Conservation (phyloP, 1,140 invertebrate genomes). For the Diorhabda carinulata region DNA sequence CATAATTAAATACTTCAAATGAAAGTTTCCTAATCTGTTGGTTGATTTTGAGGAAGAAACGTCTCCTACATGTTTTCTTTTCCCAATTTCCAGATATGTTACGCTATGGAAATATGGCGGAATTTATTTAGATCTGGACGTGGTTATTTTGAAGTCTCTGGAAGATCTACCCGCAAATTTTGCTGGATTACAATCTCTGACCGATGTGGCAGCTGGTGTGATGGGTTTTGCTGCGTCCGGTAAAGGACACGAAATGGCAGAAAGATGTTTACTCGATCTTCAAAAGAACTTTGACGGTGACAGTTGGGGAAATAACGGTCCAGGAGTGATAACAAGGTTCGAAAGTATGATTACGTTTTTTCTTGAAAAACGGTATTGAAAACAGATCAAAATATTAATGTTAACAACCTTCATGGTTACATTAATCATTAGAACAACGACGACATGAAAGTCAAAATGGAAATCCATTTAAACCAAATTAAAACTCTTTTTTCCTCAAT, state of each 20-base stretch:
- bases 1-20: no score
- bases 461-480: not conserved
- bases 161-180: constrained; percentile 58
- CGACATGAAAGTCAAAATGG: no score
- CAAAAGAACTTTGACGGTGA: constrained; percentile 57
- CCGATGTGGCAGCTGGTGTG: constrained; percentile 61
- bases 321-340: constrained; percentile 64
- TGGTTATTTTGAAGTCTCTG: constrained; percentile 63
- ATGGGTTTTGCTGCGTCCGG: constrained; percentile 53
- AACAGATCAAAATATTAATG: constrained; percentile 34
- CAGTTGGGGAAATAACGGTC: constrained; percentile 70
- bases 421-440: no score
- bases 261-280: constrained; percentile 57
- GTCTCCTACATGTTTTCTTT: not conserved
- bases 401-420: no score
- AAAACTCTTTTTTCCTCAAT: not conserved
- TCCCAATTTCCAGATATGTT: constrained; percentile 53
- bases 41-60: not conserved
- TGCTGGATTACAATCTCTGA: constrained; percentile 59
- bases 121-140: constrained; percentile 73
- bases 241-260: constrained; percentile 57
- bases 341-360: constrained; percentile 41
- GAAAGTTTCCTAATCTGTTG: no score
- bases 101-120: constrained; percentile 74
- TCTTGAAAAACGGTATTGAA: not conserved